Evolutionary conservation across 2,888 invertebrate species (phyloP), one percentile per base, ranked within the genome.

Genomic region (Abrostola tripartita): DNA sequence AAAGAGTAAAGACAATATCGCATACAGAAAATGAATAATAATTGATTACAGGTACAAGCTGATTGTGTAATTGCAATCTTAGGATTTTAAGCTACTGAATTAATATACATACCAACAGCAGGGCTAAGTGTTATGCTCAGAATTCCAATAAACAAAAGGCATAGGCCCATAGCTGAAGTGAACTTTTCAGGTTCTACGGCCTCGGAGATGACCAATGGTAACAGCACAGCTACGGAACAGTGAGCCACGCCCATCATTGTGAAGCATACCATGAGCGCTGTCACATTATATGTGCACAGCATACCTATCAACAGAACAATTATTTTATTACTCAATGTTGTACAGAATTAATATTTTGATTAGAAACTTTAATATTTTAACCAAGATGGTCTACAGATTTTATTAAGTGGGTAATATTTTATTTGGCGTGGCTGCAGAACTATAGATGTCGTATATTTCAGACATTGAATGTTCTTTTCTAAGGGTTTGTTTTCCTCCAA

Each of bases 101-200:
- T 5, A 1, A 35, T 12, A 14, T 49, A 76, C 72, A 9, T 47
- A 72, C 72, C 72, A 58, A 76, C 24, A 35, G 24, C 38, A 35
- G 76, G 76, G 11, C 72, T 76, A 52, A 44, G 7, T 5, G 10
- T 10, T 6, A 76, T 44, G 42, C 76, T 58, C 0, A 57, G 11
- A 9, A 10, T 11, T 0, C 72, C 72, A 58, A 5, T 6, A 2
- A 71, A 1, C 7, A 72, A 40, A 6, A 61, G 9, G 37, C 0
- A 6, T 0, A 76, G 49, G 36, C 72, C 66, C 54, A 72, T 35
- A 24, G 72, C 72, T 11, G 72, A 65, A 4, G 72, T 72, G n/a
- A 75, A 72, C 44, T 72, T 65, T 14, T 65, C 57, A 8, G 72
- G 72, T 1, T 49, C 42, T 6, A 76, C 76, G 10, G 40, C 37